Percentiles rank a stretch among this genome's conserved stretches.
Conservation (phyloP, 2,888 invertebrate genomes). For the Heliothis peltigera region DNA sequence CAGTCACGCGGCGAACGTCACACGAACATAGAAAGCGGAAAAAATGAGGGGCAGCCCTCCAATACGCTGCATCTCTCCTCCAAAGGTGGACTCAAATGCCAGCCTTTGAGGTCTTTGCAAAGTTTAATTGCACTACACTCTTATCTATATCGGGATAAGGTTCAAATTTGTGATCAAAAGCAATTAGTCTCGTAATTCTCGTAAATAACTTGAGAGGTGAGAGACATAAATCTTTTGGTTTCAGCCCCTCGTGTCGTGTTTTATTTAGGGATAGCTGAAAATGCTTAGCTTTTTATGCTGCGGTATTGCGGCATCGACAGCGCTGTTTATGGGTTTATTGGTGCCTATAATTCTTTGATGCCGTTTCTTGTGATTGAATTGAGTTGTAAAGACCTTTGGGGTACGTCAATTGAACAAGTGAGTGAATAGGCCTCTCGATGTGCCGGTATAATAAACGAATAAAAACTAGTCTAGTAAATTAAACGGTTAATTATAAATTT, state of each 20-base stretch:
- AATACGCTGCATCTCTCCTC: slow-evolving; percentile 45
- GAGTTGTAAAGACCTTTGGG: slow-evolving; percentile 61
- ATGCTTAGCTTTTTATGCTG: slow-evolving; percentile 64
- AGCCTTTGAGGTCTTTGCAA: slow-evolving; percentile 62
- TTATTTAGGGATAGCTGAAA: slow-evolving; percentile 70
- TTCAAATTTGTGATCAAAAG: slow-evolving; percentile 62
- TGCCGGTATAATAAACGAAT: slow-evolving; percentile 41
- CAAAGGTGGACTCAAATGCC: slow-evolving; percentile 45
- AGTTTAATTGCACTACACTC: slow-evolving; percentile 58
- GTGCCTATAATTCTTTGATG: slow-evolving; percentile 61
- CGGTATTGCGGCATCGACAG: slow-evolving; percentile 58
- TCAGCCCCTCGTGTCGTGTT: slow-evolving; percentile 65
- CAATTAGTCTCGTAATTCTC: slow-evolving; percentile 70
- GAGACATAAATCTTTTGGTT: slow-evolving; percentile 72
- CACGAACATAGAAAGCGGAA: slow-evolving; percentile 37
- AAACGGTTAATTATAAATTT: slow-evolving; percentile 47
- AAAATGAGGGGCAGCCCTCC: slow-evolving; percentile 47
- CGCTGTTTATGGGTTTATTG: slow-evolving; percentile 61
- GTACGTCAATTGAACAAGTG: slow-evolving; percentile 48
- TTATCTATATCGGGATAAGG: slow-evolving; percentile 58
- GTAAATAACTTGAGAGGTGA: slow-evolving; percentile 72
- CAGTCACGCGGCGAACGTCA: slow-evolving; percentile 38
- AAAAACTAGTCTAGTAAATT: slow-evolving; percentile 36
- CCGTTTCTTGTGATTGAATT: slow-evolving; percentile 58
- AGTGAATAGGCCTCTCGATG: slow-evolving; percentile 43